A percentile compares a stretch with the other conserved stretches of the same genome.
Conservation (phyloP, 2,888 invertebrate genomes). For the Pristionchus arcanus region DNA sequence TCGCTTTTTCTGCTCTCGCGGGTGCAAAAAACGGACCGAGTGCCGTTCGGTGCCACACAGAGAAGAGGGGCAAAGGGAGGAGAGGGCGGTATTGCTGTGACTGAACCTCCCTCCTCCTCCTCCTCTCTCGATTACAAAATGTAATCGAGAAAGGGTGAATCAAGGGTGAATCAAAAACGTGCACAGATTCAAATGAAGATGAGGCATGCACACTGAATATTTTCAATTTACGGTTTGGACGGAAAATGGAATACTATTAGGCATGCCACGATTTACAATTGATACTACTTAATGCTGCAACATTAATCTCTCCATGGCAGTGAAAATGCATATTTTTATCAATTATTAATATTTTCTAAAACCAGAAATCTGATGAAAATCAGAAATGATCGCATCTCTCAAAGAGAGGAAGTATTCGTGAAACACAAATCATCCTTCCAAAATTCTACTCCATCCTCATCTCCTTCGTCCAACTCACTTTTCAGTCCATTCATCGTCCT, state of each 20-base stretch:
- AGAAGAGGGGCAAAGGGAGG: neutral
- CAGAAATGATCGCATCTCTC: too few relatives aligned
- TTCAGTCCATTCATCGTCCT: neutral
- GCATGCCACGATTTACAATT: neutral
- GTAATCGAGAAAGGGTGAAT: slow-evolving; percentile 35
- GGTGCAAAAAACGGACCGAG: slow-evolving; percentile 39
- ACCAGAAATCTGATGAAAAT: too few relatives aligned
- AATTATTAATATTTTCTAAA: too few relatives aligned
- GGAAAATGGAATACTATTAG: neutral
- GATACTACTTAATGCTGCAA: neutral
- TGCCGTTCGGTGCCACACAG: slow-evolving; percentile 42
- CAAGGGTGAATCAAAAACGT: neutral
- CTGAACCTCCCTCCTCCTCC: slow-evolving; percentile 6
- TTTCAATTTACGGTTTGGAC: neutral
- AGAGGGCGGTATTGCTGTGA: slow-evolving; percentile 25
- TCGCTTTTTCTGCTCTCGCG: slow-evolving; percentile 36
- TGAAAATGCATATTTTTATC: too few relatives aligned
- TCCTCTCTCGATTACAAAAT: neutral
- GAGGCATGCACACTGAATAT: neutral
- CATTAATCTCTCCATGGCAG: neutral
- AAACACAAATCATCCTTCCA: neutral
- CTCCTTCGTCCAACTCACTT: neutral
- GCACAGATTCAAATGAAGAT: neutral
- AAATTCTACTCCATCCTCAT: neutral
- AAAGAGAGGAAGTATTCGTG: too few relatives aligned